Base-by-base conservation (phyloP, 1,140 invertebrate species). In the Trichonephila clavipes region DNA sequence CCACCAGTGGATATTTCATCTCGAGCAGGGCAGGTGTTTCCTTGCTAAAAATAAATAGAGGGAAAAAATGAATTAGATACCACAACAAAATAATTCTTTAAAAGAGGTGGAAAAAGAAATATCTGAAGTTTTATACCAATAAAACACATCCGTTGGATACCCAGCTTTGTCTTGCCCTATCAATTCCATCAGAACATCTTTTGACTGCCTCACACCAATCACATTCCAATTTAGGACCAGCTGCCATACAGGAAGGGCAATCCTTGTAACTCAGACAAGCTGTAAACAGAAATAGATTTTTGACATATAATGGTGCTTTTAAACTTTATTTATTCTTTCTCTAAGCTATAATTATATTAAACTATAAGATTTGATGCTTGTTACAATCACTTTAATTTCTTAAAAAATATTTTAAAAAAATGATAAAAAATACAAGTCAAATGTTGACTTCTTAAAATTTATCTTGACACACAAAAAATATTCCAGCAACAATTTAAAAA, bases 151-250 rank as follows among this genome's bases (percentile, higher is more conserved):
- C 72, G 81, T 64, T 64, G 7, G 40, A 95, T 21, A 98, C 95
- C 99, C 99, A 99, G 51, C 98, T 97, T 95, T 99, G 99, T 28
- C 98, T 97, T 81, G 97, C 96, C 77, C 98, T 96, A 95, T 98
- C 99, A 7, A 97, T 97, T n/a, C 98, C 99, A 95, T 97, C 98
- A 21, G 98, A 99, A 95, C 99, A 99, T 89, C 97, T 97, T 51
- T 97, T 97, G 18, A 98, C 95, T 5, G 96, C 96, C 1, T 97
- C 96, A 95, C 99, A 99, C 99, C 99, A 99, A 19, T 96, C 96
- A 95, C 98, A 99, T 59, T 96, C 95, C 94, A 96, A 96, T 8
- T 95, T 95, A 7, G 96, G 95, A n/a, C 91, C 95, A 92, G 95
- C 93, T 24, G 95, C 94, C 1, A 96, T 94, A 94, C 97, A 97